phyloP scores from a whole-genome alignment of 2,888 invertebrate genomes.

The Caenorhabditis sinica region DNA sequence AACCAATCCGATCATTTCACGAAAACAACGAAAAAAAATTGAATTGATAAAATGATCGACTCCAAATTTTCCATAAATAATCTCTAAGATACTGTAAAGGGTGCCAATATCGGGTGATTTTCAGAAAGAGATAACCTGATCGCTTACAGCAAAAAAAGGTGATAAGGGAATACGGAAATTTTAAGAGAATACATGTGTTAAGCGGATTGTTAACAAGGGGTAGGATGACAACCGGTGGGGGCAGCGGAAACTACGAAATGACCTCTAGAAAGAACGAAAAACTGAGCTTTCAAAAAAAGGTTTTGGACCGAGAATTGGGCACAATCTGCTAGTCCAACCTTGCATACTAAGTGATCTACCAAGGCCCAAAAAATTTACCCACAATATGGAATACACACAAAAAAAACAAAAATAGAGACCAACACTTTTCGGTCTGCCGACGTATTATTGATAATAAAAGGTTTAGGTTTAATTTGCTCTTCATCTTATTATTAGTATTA shows the following conservation, averaged over 20 bases:
- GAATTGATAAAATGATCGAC: conserved; percentile 19
- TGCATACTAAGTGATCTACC: too few species aligned
- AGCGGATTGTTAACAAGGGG: conserved; percentile 22
- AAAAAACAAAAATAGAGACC: not conserved
- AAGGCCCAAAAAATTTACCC: too few species aligned
- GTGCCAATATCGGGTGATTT: conserved; percentile 33
- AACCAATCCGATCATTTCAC: conserved; percentile 31
- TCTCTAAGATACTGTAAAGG: conserved; percentile 18
- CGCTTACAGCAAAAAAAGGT: not conserved
- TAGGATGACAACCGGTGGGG: not conserved
- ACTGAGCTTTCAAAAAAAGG: conserved; percentile 4
- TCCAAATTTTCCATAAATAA: not conserved
- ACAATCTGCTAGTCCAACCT: too few species aligned
- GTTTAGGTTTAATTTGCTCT: too few species aligned
- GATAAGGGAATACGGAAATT: conserved; percentile 6
- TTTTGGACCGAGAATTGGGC: not conserved
- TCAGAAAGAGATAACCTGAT: conserved; percentile 27
- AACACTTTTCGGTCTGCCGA: too few species aligned
- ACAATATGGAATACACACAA: too few species aligned
- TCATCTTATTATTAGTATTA: too few species aligned
- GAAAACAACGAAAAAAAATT: not conserved
- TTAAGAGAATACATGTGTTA: conserved; percentile 4
- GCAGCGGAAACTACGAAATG: conserved; percentile 17
- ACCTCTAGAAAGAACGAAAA: conserved; percentile 20
- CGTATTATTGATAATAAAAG: too few species aligned